Evolutionary conservation across 2,888 invertebrate genomes (phyloP).

Genomic region (Drosophila mercatorum): DNA sequence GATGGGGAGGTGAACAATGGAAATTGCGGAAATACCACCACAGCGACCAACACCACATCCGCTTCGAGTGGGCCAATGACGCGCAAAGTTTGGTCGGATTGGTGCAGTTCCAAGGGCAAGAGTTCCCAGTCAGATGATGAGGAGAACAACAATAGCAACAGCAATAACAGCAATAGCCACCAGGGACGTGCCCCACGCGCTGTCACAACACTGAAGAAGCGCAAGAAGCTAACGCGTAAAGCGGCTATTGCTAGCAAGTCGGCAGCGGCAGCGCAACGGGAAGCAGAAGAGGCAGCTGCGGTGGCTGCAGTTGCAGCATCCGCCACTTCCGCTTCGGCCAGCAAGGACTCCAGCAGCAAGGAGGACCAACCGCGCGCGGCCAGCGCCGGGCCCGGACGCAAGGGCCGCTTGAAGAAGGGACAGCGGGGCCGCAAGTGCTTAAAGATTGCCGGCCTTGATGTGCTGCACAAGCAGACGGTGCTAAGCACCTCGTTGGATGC

Average conservation of each 20-base stretch:
- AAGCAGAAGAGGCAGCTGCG: constrained; percentile 82
- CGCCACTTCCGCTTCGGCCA: constrained; percentile 59
- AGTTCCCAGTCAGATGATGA: constrained; percentile 88
- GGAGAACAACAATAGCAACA: constrained; percentile 84
- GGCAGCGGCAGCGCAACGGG: constrained; percentile 82
- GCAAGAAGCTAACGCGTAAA: constrained; percentile 84
- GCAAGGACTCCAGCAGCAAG: constrained; percentile 83
- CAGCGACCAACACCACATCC: constrained; percentile 59
- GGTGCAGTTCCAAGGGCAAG: constrained; percentile 87
- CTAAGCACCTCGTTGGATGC: constrained; percentile 92
- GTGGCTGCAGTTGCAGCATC: constrained; percentile 84
- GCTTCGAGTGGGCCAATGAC: constrained; percentile 87
- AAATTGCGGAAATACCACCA: constrained; percentile 66
- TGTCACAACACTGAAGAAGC: constrained; percentile 80
- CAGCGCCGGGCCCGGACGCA: constrained; percentile 81
- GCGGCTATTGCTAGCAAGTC: constrained; percentile 83
- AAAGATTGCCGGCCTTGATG: constrained; percentile 94
- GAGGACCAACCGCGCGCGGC: constrained; percentile 80
- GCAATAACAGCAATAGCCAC: constrained; percentile 65
- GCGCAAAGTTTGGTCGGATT: constrained; percentile 91
- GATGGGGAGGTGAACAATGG: constrained; percentile 76
- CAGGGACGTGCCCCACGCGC: constrained; percentile 71
- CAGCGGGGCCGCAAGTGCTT: constrained; percentile 88
- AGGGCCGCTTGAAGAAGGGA: constrained; percentile 87
- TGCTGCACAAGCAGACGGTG: constrained; percentile 94